Conservation (phyloP, 2,797 vertebrate genomes). For the Discoglossus pictus region DNA sequence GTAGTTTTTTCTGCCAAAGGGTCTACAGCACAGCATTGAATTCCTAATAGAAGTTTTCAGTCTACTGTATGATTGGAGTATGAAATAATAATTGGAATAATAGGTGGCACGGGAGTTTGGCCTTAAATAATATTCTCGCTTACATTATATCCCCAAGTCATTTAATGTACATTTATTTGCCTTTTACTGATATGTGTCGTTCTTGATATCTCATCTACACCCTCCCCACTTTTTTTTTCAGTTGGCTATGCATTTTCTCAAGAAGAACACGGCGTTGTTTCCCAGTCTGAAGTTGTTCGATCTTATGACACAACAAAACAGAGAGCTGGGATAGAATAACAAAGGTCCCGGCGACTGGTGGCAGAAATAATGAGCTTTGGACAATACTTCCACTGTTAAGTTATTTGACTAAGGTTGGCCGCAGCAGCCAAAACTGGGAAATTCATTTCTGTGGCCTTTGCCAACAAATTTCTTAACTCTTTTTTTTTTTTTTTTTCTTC, state of each 20-base stretch:
- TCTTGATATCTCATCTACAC: not conserved
- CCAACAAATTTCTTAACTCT: conserved; percentile 61
- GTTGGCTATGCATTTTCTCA: conserved; percentile 98
- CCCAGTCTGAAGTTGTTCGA: conserved; percentile 93
- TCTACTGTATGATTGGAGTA: not conserved
- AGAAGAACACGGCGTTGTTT: conserved; percentile 96
- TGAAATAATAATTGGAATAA: conserved; percentile 10
- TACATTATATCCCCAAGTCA: not conserved
- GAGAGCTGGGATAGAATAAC: conserved; percentile 81
- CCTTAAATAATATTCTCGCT: not conserved
- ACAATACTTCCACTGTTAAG: conserved; percentile 59
- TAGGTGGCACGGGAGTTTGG: not conserved
- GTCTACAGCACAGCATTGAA: not conserved
- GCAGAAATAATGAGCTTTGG: conserved; percentile 53
- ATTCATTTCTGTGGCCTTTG: conserved; percentile 79
- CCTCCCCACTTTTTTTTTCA: conserved; percentile 42
- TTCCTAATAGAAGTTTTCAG: not conserved
- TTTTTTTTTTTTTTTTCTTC: conserved; percentile 43
- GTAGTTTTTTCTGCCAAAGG: conserved; percentile 3
- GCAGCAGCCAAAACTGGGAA: conserved; percentile 60
- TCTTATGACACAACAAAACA: conserved; percentile 94
- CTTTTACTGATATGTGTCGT: conserved; percentile 4
- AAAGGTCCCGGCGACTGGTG: conserved; percentile 29
- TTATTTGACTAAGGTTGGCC: conserved; percentile 55
- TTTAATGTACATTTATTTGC: not conserved